Evolutionary conservation across 2,888 invertebrate species (phyloP).

Genomic region (Rhamphomyia laevipes): DNA sequence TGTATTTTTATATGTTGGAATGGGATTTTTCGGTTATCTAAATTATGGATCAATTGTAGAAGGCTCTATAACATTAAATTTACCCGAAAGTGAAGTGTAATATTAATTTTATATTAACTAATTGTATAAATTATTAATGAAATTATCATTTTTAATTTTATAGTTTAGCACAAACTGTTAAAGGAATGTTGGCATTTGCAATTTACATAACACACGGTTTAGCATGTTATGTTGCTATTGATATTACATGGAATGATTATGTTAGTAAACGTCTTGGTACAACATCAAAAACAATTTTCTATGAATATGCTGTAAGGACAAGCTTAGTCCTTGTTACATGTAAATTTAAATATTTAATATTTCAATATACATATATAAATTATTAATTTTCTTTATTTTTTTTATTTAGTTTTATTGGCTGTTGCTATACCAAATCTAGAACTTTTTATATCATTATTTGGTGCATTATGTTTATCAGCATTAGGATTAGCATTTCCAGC

Average conservation of each 20-base stretch:
- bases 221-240: conserved; percentile 91
- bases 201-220: conserved; percentile 88
- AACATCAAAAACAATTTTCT: conserved; percentile 46
- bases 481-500: conserved; percentile 86
- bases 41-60: conserved; percentile 59
- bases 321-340: conserved; percentile 69
- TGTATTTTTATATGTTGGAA: conserved; percentile 68
- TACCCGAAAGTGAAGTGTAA: conserved; percentile 57
- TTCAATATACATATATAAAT: background rate
- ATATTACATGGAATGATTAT: conserved; percentile 81
- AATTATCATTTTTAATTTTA: conserved; percentile 15
- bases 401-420: conserved; percentile 63
- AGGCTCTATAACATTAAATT: conserved; percentile 79
- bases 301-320: conserved; percentile 73
- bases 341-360: conserved; percentile 44
- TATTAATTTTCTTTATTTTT: background rate
- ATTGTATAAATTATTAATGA: background rate
- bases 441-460: conserved; percentile 67
- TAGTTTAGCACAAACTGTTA: conserved; percentile 60
- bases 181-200: conserved; percentile 60
- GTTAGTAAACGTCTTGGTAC: conserved; percentile 47
- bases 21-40: conserved; percentile 87
- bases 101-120: background rate
- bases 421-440: conserved; percentile 76
- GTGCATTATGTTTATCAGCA: conserved; percentile 81